Evolutionary conservation across 2,113 vertebrate genomes (phyloP).

Genomic region (Eurypyga helias): DNA sequence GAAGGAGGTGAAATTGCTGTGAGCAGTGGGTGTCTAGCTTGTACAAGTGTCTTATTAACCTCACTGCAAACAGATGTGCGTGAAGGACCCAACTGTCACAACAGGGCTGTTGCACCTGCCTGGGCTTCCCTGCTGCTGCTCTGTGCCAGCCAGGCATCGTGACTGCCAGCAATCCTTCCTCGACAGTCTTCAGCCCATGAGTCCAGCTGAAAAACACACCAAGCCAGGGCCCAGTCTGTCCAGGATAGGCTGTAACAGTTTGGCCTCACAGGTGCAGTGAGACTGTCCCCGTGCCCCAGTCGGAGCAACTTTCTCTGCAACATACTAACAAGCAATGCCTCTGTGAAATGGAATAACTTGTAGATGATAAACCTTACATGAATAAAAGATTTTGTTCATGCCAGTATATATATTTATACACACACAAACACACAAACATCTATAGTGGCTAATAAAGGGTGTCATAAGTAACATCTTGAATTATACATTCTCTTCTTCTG

Average conservation of each 20-base stretch:
- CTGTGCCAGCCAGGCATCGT: accelerated
- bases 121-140: not conserved
- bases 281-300: accelerated
- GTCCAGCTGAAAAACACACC: not conserved
- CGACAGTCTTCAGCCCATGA: accelerated
- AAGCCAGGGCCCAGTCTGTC: not conserved
- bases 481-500: not conserved
- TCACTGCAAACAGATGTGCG: not conserved
- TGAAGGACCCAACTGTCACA: not conserved
- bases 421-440: accelerated
- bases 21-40: not conserved
- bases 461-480: not conserved
- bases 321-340: accelerated
- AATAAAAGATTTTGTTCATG: not conserved
- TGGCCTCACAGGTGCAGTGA: accelerated
- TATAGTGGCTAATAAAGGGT: not conserved
- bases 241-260: not conserved
- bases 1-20: not conserved
- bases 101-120: not conserved
- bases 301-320: not conserved
- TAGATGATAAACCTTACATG: not conserved
- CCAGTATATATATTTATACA: not conserved
- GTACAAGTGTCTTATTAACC: not conserved
- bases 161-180: not conserved
- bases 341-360: not conserved